Conservation (phyloP, 2,888 invertebrate species). For the Hemithea aestivaria region DNA sequence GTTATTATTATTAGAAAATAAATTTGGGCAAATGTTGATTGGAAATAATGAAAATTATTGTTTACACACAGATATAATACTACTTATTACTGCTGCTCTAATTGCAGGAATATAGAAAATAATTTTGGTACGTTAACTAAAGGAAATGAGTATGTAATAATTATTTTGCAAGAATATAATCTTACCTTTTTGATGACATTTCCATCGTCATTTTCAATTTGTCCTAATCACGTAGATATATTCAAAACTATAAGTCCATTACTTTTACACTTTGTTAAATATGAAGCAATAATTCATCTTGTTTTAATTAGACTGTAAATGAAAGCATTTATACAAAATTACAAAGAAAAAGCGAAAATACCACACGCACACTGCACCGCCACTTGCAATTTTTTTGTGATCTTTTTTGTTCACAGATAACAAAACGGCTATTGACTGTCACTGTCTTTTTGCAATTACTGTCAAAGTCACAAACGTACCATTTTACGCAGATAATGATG, state of each 20-base stretch:
- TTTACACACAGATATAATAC: too few relatives aligned
- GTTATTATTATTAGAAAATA: too few relatives aligned
- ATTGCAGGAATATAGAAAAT: too few relatives aligned
- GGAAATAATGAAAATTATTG: too few relatives aligned
- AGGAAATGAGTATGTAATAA: too few relatives aligned
- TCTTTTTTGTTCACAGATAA: conserved; percentile 26
- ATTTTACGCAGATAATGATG: background rate
- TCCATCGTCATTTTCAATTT: conserved; percentile 69
- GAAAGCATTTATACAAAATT: conserved; percentile 19
- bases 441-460: conserved; percentile 7
- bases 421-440: conserved; percentile 7
- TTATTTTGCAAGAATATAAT: conserved; percentile 15
- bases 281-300: conserved; percentile 9
- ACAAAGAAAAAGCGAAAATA: conserved; percentile 26
- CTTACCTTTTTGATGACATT: conserved; percentile 74
- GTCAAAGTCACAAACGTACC: conserved; percentile 24
- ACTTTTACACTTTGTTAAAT: conserved; percentile 23
- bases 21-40: too few relatives aligned
- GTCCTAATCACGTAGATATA: conserved; percentile 35
- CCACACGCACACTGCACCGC: conserved; percentile 33
- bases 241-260: conserved; percentile 47
- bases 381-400: conserved; percentile 30
- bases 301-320: conserved; percentile 2
- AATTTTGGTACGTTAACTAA: too few relatives aligned
- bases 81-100: too few relatives aligned